Conservation (phyloP, 2,888 invertebrate genomes). For the Lottia scabra region DNA sequence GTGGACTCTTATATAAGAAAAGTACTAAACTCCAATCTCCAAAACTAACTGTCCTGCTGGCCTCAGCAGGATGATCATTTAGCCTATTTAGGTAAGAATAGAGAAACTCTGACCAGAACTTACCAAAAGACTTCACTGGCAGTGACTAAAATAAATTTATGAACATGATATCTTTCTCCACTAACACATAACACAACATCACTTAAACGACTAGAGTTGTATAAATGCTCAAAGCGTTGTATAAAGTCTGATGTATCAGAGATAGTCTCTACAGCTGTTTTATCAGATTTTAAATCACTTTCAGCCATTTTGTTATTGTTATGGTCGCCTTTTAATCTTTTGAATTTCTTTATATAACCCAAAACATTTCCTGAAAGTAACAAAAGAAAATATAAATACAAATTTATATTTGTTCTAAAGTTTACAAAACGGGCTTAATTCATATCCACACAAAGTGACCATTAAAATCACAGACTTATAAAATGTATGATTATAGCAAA, state of each 20-base stretch:
- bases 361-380: not conserved
- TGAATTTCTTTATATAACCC: not conserved
- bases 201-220: slow-evolving; percentile 47
- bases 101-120: slow-evolving; percentile 27
- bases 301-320: not conserved
- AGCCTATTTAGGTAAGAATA: too few species aligned
- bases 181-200: slow-evolving; percentile 55
- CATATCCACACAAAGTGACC: too few species aligned
- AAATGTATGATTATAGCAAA: too few species aligned
- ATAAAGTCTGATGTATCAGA: slow-evolving; percentile 43
- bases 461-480: too few species aligned
- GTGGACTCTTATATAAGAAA: too few species aligned
- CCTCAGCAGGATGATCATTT: too few species aligned
- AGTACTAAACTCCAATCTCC: too few species aligned
- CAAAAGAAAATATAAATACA: too few species aligned
- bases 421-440: too few species aligned
- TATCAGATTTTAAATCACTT: not conserved
- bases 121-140: slow-evolving; percentile 62
- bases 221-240: slow-evolving; percentile 46
- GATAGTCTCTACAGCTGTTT: slow-evolving; percentile 31
- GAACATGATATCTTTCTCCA: slow-evolving; percentile 46
- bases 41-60: not conserved
- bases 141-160: slow-evolving; percentile 55
- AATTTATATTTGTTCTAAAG: too few species aligned
- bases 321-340: not conserved